Evolutionary conservation across 2,888 invertebrate genomes (phyloP).

Genomic region (Lymantria monacha): DNA sequence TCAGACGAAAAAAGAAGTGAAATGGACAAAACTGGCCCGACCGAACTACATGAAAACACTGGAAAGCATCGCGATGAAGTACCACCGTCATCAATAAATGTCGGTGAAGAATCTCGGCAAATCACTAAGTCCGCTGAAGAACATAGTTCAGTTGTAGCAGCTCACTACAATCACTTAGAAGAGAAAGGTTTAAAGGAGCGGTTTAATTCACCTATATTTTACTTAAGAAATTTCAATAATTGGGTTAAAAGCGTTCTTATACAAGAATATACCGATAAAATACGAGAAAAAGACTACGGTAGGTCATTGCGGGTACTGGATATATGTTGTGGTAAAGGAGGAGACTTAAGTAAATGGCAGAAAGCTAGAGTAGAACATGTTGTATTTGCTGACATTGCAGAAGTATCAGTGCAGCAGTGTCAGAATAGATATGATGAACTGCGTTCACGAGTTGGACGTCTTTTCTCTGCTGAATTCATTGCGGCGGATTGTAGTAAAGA

Average conservation of each 20-base stretch:
- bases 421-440: constrained; percentile 91
- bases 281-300: constrained; percentile 86
- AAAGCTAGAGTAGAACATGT: constrained; percentile 91
- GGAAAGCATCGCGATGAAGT: constrained; percentile 3
- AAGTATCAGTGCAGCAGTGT: constrained; percentile 95
- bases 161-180: constrained; percentile 95
- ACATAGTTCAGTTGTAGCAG: constrained; percentile 88
- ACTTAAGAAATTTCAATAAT: constrained; percentile 98
- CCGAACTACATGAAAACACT: background rate
- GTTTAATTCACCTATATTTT: constrained; percentile 94
- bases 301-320: constrained; percentile 90
- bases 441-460: constrained; percentile 61
- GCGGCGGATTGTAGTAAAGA: constrained; percentile 95
- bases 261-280: constrained; percentile 88
- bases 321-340: constrained; percentile 99
- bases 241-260: constrained; percentile 99
- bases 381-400: constrained; percentile 96
- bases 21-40: background rate
- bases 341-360: constrained; percentile 98
- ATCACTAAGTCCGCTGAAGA: constrained; percentile 40
- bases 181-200: constrained; percentile 91
- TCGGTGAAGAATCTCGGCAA: constrained; percentile 16
- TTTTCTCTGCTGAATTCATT: constrained; percentile 94
- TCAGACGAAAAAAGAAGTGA: background rate
- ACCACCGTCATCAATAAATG: background rate